Percentiles rank a stretch among this genome's conserved stretches.
These are phyloP conservation scores for Girardinichthys multiradiatus DNA, from an alignment of 2,113 vertebrate species.

Conservation along the genomic window DNA sequence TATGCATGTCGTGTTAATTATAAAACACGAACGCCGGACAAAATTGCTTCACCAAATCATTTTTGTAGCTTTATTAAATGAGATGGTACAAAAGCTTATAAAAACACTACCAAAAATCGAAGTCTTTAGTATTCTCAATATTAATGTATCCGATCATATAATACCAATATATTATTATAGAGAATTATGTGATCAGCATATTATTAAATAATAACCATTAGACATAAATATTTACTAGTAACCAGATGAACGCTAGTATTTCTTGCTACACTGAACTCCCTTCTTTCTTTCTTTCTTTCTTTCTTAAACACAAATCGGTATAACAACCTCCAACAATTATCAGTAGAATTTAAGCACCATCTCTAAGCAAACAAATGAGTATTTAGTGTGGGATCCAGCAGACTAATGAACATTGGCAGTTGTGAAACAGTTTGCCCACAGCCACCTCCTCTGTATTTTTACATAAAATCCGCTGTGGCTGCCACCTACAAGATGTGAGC, in stretches of 20 bases:
- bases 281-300: not conserved
- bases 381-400: slow-evolving; percentile 54
- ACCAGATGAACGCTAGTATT: not conserved
- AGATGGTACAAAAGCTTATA: not conserved
- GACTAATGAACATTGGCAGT: slow-evolving; percentile 64
- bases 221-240: not conserved
- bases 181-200: not conserved
- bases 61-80: not conserved
- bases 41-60: not conserved
- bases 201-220: not conserved
- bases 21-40: not conserved
- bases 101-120: no score
- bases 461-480: slow-evolving; percentile 65
- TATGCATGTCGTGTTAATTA: not conserved
- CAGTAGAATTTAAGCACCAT: slow-evolving; percentile 51
- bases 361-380: slow-evolving; percentile 51
- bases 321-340: slow-evolving; percentile 26
- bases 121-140: no score
- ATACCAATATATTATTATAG: not conserved
- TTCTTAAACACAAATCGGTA: not conserved
- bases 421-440: slow-evolving; percentile 67
- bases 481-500: slow-evolving; percentile 72
- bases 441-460: slow-evolving; percentile 70
- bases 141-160: not conserved
- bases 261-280: not conserved